Base-by-base conservation (phyloP, 2,888 invertebrate species). In the Oegoconia quadripuncta region DNA sequence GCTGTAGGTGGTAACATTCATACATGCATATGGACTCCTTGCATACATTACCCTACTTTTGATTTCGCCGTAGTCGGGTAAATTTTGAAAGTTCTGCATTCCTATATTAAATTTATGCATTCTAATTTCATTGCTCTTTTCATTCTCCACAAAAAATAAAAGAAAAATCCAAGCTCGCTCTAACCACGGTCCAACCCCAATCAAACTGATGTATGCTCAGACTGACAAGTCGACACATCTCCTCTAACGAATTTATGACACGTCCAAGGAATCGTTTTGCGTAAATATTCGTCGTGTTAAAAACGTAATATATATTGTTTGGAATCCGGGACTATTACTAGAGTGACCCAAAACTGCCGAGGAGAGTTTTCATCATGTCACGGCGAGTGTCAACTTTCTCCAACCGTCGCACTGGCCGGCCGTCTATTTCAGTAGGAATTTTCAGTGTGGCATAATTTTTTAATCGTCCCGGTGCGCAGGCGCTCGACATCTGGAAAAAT, bases 261-360 rank as follows among this genome's bases (percentile, higher is more conserved):
- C 39, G 41, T 49, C 49, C 55, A 55, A 59, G 54, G 52, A 55
- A 59, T 64, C 44, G 48, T 59, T 61, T 52, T 35, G 41, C 52
- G 48, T 55, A 54, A 64, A 63, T 59, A 62, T 61, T 59, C 59
- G 54, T 42, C 48, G 42, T 55, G 35, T 46, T 27, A 53, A 54
- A 59, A 47, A n/a, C 37, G 52, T 61, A 44, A 50, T 49, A 50
- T 64, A 65, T 67, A 57, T 64, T 39, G 40, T 46, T 63, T 44
- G 69, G 65, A 64, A 74, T 79, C 66, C 66, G 62, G 67, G 66
- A 75, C 65, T 73, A 68, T 72, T 70, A 59, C 63, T 60, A 50
- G 72, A 44, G 50, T 78, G 83, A 84, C 83, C 83, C 62, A 81
- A 82, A 83, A 83, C 74, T 78, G 81, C 76, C 79, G 63, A 52